Base-by-base conservation (phyloP, 2,797 vertebrate species). In the Nannoperca obscura region DNA sequence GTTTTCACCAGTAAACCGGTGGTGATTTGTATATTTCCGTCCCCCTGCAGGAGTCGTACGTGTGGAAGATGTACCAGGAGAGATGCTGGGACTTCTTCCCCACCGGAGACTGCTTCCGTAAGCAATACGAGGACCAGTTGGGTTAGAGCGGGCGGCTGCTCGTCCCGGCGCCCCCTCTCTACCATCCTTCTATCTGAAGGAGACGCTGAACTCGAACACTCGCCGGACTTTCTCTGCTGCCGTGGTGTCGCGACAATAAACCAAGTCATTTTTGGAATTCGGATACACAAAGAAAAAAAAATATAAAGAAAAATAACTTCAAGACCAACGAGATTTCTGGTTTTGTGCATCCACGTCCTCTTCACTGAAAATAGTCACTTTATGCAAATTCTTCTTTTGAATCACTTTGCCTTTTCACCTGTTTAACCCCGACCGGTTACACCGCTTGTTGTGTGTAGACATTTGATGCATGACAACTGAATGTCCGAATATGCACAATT, bases 31-130 rank as follows among this genome's bases (percentile, higher is more conserved):
- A 1, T 11, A 19, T 3, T 22, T 27, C 19, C 24, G 22, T 36
- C 2, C 38, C 52, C 11, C 92, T 93, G 30, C 93, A 99, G 98
- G 98, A 99, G 90, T 99, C 98, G 0, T 99, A 93, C 0, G 98
- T 99, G 72, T 99, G 98, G 98, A 99, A 99, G 95, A 97, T 99
- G 98, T 99, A 99, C 92, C 98, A 99, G 92, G 98, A 98, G 93
- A 94, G 98, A 91, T 99, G 98, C 42, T 99, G 98, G 98, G 98
- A 99, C 90, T 99, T 99, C 86, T 99, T 98, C 94, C 98, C 98
- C 1, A 97, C 97, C 10, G 98, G 98, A 57, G 98, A 99, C 93
- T 99, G 98, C 89, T 99, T 99, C 95, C 96, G 98, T 36, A 99
- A 99, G 90, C 98, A 99, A 83, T 99, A 99, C 0, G 98, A 99